Conservation (phyloP, 2,113 vertebrate species). For the Cygnus buccinator region DNA sequence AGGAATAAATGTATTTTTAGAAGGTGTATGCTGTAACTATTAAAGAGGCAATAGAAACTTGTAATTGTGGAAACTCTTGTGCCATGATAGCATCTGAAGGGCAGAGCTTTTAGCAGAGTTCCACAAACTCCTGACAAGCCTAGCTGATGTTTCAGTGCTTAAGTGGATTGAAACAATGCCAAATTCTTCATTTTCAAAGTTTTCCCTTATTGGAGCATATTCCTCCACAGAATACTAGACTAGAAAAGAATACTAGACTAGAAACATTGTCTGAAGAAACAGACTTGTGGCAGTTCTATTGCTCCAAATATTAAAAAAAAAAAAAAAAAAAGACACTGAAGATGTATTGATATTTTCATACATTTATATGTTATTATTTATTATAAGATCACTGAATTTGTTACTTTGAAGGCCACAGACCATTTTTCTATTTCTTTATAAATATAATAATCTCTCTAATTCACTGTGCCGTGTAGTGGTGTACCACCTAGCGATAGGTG, state of each 20-base stretch:
- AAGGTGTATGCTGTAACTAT: not conserved
- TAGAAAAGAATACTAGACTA: not conserved
- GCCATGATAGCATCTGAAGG: accelerated
- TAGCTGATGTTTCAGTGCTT: not conserved
- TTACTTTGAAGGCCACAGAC: slow-evolving; percentile 6
- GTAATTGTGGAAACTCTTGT: not conserved
- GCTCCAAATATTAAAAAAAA: not conserved
- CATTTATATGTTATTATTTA: slow-evolving; percentile 37
- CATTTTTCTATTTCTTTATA: slow-evolving; percentile 49
- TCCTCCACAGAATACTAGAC: not conserved
- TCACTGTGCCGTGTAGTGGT: slow-evolving; percentile 27
- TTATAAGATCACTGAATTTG: not conserved
- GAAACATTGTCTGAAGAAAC: not conserved
- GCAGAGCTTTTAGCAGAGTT: not conserved
- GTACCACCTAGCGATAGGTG: slow-evolving; percentile 54
- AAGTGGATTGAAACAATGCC: not conserved
- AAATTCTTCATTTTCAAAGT: not conserved
- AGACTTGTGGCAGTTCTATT: not conserved
- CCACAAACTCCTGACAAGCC: not conserved
- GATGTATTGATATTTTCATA: not conserved
- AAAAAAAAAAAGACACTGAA: not conserved
- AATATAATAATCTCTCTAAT: slow-evolving; percentile 59
- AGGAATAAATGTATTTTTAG: not conserved
- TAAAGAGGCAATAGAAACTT: not conserved
- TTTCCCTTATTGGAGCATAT: not conserved